Conservation (phyloP, 2,113 vertebrate genomes). For the Ageneiosus marmoratus region DNA sequence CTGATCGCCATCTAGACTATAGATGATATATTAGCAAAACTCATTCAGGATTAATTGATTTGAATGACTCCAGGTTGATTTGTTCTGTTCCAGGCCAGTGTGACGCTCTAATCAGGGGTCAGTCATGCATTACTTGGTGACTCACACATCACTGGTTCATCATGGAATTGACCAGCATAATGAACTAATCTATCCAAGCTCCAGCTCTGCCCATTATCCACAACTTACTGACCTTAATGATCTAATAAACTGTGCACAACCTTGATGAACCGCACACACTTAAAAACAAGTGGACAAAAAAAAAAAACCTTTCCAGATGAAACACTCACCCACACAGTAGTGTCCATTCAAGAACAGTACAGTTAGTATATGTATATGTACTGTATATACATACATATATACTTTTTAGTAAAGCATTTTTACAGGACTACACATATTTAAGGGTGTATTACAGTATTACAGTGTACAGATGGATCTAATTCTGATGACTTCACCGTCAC, state of each 20-base stretch:
- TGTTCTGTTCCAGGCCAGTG: constrained; percentile 28
- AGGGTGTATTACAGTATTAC: too few relatives aligned
- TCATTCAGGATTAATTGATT: constrained; percentile 54
- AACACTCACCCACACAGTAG: too few relatives aligned
- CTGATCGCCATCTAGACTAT: not conserved
- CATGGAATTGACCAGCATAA: constrained; percentile 56
- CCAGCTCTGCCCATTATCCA: constrained; percentile 38
- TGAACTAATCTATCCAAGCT: constrained; percentile 42
- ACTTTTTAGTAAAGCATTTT: too few relatives aligned
- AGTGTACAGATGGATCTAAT: too few relatives aligned
- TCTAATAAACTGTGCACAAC: constrained; percentile 13
- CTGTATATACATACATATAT: too few relatives aligned
- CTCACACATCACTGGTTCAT: constrained; percentile 64
- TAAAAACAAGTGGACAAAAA: not conserved
- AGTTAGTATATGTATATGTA: too few relatives aligned
- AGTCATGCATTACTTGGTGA: constrained; percentile 43
- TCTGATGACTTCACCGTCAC: too few relatives aligned
- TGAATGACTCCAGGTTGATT: constrained; percentile 49
- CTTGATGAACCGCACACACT: not conserved
- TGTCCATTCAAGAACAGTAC: too few relatives aligned
- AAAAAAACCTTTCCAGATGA: not conserved
- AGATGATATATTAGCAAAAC: constrained; percentile 44
- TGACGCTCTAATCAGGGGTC: constrained; percentile 56
- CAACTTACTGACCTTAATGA: constrained; percentile 8
- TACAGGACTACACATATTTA: too few relatives aligned